These are phyloP conservation scores for Rana temporaria DNA, from an alignment of 2,113 vertebrate species.

Conservation along the genomic window DNA sequence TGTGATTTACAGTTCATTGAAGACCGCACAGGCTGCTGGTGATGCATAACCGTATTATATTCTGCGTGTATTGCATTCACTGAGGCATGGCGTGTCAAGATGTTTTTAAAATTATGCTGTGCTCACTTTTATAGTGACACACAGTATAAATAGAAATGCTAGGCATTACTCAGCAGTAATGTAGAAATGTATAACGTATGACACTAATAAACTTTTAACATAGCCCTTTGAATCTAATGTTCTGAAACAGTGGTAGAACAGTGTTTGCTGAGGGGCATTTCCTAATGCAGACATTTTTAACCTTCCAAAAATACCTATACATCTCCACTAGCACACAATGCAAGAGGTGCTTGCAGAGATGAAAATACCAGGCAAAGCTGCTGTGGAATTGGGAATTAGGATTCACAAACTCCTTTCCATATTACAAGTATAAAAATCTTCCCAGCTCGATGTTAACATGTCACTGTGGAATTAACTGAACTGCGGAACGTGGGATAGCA, in stretches of 20 bases:
- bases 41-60: conserved; percentile 44
- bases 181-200: conserved; percentile 50
- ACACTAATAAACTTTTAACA: conserved; percentile 51
- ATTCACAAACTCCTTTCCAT: conserved; percentile 17
- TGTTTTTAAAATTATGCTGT: conserved; percentile 52
- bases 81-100: conserved; percentile 47
- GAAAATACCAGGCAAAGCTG: conserved; percentile 7
- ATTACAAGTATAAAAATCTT: not conserved
- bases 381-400: not conserved
- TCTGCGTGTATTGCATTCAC: conserved; percentile 2
- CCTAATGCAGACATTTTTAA: conserved; percentile 50
- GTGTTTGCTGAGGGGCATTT: conserved; percentile 48
- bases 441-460: not conserved
- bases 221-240: conserved; percentile 52
- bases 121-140: conserved; percentile 37
- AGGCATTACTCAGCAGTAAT: conserved; percentile 42
- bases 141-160: conserved; percentile 21
- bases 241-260: conserved; percentile 51
- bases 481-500: not conserved
- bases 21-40: conserved; percentile 5
- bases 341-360: conserved; percentile 17
- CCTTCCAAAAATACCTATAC: conserved; percentile 41
- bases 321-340: conserved; percentile 24
- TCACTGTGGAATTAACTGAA: conserved; percentile 3
- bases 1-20: conserved; percentile 41